Base-by-base conservation (phyloP, 2,888 invertebrate genomes). In the Agonopterix subpropinquella region DNA sequence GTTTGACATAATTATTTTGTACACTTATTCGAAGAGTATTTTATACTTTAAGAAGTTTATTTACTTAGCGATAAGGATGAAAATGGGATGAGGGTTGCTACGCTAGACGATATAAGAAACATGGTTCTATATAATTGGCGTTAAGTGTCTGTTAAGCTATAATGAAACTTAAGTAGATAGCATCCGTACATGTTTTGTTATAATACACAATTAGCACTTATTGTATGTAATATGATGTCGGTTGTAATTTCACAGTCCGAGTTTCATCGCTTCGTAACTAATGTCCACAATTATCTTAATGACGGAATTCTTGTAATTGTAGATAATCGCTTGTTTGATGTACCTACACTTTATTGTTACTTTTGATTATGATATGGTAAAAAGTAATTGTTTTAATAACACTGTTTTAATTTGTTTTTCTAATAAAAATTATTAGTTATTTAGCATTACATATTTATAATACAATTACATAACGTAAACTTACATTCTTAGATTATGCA, bases 61-160 rank as follows among this genome's bases (percentile, higher is more conserved):
- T 28, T 28, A 28, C 28, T 28, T 28, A 28, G 28, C 5, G 28
- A 28, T 28, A 28, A 28, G 28, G 28, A 28, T 28, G 28, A 28
- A 5, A 28, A 28, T 28, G 7, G 28, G 28, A 28, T 28, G 28
- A 28, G 28, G 28, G 28, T 28, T 28, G 28, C 28, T 28, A 28
- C 28, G 28, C 28, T 4, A 7, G 28, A 4, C 28, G 28, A 4
- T 28, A 28, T 28, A 28, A 28, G 28, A 28, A 28, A 55, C 55
- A 48, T 58, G 70, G 53, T 73, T 61, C 49, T 48, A 58, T 57
- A 70, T 85, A 87, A 86, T 85, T 83, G 77, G 72, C 73, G 80
- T 75, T 85, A 84, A 86, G 75, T 80, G 80, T 77, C 75, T 83
- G 81, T 80, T 84, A 85, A 81, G 77, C 80, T 77, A 74, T 79